A percentile compares a stretch with the other conserved stretches of the same genome.
Conservation (phyloP, 2,113 vertebrate species). For the Campylorhamphus procurvoides region DNA sequence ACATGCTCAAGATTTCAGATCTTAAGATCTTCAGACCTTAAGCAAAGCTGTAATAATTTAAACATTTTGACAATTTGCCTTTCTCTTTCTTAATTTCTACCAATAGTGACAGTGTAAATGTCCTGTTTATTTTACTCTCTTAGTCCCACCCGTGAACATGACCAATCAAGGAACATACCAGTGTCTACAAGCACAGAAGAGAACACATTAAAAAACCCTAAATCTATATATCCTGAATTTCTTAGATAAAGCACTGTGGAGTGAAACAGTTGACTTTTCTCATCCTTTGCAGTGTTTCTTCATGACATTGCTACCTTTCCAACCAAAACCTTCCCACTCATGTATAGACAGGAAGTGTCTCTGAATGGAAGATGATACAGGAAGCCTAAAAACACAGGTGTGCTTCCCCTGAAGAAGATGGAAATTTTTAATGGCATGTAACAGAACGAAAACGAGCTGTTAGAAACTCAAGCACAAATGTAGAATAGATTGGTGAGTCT, state of each 20-base stretch:
- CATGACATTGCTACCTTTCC: neutral
- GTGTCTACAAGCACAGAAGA: neutral
- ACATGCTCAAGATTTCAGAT: neutral
- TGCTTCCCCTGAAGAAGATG: neutral
- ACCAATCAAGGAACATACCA: neutral
- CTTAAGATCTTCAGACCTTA: neutral
- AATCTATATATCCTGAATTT: neutral
- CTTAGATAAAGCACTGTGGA: neutral
- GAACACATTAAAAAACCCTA: neutral
- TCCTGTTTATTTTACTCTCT: neutral
- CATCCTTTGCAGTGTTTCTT: neutral
- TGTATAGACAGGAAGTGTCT: neutral
- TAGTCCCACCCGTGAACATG: neutral
- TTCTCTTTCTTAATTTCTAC: neutral
- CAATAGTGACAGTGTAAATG: neutral
- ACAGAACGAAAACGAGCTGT: conserved; percentile 14
- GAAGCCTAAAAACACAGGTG: neutral
- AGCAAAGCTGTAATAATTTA: neutral
- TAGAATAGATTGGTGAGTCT: neutral
- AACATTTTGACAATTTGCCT: neutral
- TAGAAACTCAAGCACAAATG: conserved; percentile 39
- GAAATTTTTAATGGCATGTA: neutral
- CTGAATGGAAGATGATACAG: neutral
- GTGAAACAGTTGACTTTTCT: neutral
- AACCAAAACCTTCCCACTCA: neutral